Conservation (phyloP, 2,113 vertebrate genomes). For the Merops nubicus region DNA sequence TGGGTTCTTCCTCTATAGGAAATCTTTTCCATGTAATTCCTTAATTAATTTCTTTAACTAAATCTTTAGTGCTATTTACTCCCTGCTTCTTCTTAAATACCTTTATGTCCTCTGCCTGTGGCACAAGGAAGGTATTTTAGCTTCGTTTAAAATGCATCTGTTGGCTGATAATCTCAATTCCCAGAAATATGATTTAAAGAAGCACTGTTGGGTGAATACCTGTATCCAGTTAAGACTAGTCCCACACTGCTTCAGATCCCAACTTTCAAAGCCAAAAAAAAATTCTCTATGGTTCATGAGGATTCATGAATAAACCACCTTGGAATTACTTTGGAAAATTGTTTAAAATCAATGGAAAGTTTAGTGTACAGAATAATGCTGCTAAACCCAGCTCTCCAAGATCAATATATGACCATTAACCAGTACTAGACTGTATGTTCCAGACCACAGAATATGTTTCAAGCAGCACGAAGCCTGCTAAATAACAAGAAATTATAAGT, state of each 20-base stretch:
- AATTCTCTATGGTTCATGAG: neutral
- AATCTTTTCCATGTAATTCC: neutral
- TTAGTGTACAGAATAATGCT: neutral
- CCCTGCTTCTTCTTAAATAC: neutral
- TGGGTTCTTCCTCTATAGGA: neutral
- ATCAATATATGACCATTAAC: constrained; percentile 4
- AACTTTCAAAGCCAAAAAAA: neutral
- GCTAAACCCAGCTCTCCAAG: neutral
- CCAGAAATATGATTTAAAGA: neutral
- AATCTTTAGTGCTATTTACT: neutral
- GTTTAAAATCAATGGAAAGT: constrained; percentile 21
- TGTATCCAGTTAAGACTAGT: neutral
- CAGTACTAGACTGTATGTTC: neutral
- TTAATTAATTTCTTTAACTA: too few species aligned
- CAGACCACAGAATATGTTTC: neutral
- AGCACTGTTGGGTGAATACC: neutral
- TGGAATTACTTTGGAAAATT: constrained; percentile 30
- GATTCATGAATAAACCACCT: neutral
- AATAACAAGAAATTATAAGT: neutral
- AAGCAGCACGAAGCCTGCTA: neutral
- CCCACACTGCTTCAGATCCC: neutral
- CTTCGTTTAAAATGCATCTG: neutral
- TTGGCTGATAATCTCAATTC: neutral
- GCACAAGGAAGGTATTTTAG: neutral
- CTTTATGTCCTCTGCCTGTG: neutral